Evolutionary conservation across 1,140 invertebrate genomes (phyloP).

Genomic region (Artemia franciscana): DNA sequence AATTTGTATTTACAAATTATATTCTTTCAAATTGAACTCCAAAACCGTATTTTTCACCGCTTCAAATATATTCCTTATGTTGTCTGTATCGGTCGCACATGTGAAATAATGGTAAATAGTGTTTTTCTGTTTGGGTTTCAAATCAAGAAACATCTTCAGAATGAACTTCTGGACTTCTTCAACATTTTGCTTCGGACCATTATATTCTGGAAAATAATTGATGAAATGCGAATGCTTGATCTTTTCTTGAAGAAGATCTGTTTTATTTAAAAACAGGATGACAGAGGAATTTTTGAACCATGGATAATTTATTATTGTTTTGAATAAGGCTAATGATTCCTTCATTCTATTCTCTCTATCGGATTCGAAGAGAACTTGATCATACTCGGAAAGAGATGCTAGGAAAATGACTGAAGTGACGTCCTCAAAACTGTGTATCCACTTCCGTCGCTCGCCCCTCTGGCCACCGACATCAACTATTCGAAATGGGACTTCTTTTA

Average conservation of each 20-base stretch:
- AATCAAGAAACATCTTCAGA: constrained; percentile 98
- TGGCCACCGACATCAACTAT: constrained; percentile 34
- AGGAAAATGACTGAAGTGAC: no score
- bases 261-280: constrained; percentile 37
- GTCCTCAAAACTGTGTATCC: constrained; percentile 37
- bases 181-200: constrained; percentile 65
- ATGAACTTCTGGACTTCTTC: constrained; percentile 97
- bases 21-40: no score
- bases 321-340: constrained; percentile 36
- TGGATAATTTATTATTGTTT: no score
- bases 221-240: constrained; percentile 35
- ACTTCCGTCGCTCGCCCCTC: constrained; percentile 30
- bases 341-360: constrained; percentile 36
- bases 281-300: constrained; percentile 38
- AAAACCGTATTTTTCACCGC: no score
- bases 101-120: constrained; percentile 99
- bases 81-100: constrained; percentile 99
- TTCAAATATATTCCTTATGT: no score
- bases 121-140: constrained; percentile 99
- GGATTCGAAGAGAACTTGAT: no score
- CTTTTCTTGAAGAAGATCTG: constrained; percentile 36
- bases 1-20: no score
- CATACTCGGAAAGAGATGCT: no score
- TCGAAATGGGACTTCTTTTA: no score
- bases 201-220: constrained; percentile 38